phyloP scores from a whole-genome alignment of 23 tunicate species.

The Clavelina lepadiformis region DNA sequence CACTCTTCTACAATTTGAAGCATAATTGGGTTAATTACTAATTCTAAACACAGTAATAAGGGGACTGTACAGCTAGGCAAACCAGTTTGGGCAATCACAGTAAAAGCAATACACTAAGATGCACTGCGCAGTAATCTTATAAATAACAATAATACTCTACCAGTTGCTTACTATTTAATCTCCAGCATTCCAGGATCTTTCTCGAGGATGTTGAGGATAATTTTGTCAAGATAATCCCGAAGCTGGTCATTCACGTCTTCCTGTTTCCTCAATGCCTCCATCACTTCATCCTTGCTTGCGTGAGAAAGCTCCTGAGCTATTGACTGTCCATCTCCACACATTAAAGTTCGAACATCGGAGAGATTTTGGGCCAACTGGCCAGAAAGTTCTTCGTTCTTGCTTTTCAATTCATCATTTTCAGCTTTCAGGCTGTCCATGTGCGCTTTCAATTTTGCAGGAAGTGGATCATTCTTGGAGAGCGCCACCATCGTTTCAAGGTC shows the following conservation, averaged over 20 bases:
- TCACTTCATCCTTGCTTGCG: slow-evolving; percentile 76
- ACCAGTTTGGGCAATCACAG: too few species aligned
- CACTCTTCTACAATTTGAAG: too few species aligned
- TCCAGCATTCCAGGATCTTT: slow-evolving; percentile 79
- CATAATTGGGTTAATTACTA: too few species aligned
- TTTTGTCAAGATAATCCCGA: slow-evolving; percentile 52
- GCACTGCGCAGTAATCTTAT: too few species aligned
- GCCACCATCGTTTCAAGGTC: slow-evolving; percentile 18
- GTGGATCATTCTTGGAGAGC: slow-evolving; percentile 13
- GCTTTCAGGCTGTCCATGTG: slow-evolving; percentile 47
- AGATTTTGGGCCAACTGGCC: slow-evolving; percentile 78
- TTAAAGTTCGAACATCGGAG: slow-evolving; percentile 62
- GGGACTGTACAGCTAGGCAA: too few species aligned
- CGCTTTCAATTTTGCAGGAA: slow-evolving; percentile 33
- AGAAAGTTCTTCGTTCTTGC: slow-evolving; percentile 63
- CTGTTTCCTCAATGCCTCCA: slow-evolving; percentile 67
- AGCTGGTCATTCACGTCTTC: slow-evolving; percentile 74
- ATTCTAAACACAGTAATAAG: too few species aligned
- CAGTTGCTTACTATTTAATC: slow-evolving; percentile 40
- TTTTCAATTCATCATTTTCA: slow-evolving; percentile 70
- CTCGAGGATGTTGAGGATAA: slow-evolving; percentile 76
- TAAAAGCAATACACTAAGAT: too few species aligned
- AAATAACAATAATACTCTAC: too few species aligned
- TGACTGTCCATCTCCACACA: slow-evolving; percentile 29
- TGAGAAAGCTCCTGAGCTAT: slow-evolving; percentile 61